Percentiles rank a stretch among this genome's conserved stretches.
These are phyloP conservation scores for Polymixis lichenea DNA, from an alignment of 2,888 invertebrate genomes.

Conservation along the genomic window DNA sequence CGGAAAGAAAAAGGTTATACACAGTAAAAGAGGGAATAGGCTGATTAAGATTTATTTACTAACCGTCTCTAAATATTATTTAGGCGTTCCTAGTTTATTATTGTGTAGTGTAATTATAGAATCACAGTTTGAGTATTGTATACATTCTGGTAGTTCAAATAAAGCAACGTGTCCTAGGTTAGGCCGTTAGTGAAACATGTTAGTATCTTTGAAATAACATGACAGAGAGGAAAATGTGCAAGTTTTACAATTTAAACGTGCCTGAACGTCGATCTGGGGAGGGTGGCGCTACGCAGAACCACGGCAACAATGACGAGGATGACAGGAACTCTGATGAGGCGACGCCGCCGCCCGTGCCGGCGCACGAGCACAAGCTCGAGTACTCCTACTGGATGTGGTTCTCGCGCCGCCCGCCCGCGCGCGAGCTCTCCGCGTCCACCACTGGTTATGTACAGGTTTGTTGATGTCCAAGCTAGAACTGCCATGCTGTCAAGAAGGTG, in stretches of 20 bases:
- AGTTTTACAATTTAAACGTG: conserved; percentile 90
- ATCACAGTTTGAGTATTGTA: conserved; percentile 74
- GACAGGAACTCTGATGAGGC: conserved; percentile 82
- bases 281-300: conserved; percentile 79
- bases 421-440: conserved; percentile 84
- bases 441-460: conserved; percentile 88
- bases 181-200: conserved; percentile 90
- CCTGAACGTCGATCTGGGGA: conserved; percentile 88
- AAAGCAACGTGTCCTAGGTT: conserved; percentile 89
- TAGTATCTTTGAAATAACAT: conserved; percentile 88
- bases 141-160: conserved; percentile 78
- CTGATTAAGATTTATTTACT: conserved; percentile 80
- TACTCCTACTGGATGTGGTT: conserved; percentile 98
- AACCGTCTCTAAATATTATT: conserved; percentile 73
- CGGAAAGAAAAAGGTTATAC: conserved; percentile 90
- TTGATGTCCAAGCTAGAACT: conserved; percentile 20
- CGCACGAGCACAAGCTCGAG: conserved; percentile 97
- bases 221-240: conserved; percentile 91
- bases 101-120: conserved; percentile 74
- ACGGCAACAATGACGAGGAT: conserved; percentile 83
- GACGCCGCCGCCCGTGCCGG: conserved; percentile 91
- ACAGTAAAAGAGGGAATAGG: conserved; percentile 88
- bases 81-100: conserved; percentile 72
- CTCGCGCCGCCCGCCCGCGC: conserved; percentile 89
- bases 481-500: conserved; percentile 11